Conservation (phyloP, 2,797 vertebrate species). For the Tamandua tetradactyla region DNA sequence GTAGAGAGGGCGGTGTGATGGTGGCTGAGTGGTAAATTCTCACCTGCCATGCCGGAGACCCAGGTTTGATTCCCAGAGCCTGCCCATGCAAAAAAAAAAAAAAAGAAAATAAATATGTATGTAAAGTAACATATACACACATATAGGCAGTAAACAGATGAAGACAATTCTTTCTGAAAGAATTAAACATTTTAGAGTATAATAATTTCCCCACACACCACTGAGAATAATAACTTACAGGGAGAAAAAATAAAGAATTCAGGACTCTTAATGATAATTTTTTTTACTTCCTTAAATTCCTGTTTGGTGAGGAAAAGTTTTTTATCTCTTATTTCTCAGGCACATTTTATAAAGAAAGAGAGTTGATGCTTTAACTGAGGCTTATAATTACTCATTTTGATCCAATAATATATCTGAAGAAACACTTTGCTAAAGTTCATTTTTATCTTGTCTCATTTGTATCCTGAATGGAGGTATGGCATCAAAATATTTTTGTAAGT, state of each 20-base stretch:
- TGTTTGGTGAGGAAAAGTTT: conserved; percentile 14
- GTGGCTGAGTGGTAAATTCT: too few species aligned
- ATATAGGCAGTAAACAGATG: not conserved
- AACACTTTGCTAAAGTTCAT: not conserved
- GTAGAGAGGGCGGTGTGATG: too few species aligned
- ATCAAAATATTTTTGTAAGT: conserved; percentile 29
- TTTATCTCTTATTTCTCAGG: conserved; percentile 31
- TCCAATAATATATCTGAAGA: not conserved
- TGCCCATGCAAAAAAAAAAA: too few species aligned
- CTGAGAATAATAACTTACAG: conserved; percentile 32
- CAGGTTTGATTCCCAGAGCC: too few species aligned
- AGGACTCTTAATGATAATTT: not conserved
- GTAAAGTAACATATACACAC: not conserved
- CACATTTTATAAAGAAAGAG: conserved; percentile 40
- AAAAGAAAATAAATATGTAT: not conserved
- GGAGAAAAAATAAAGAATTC: conserved; percentile 45
- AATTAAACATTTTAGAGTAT: not conserved
- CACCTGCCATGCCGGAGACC: too few species aligned
- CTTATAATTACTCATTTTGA: not conserved
- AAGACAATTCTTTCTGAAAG: conserved; percentile 42
- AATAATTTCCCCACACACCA: conserved; percentile 13
- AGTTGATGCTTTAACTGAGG: not conserved
- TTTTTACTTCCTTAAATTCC: conserved; percentile 42
- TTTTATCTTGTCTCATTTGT: not conserved
- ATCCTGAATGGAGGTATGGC: not conserved